A percentile compares a stretch with the other conserved stretches of the same genome.
Conservation (phyloP, 1,140 invertebrate genomes). For the Papilio aristodemus region DNA sequence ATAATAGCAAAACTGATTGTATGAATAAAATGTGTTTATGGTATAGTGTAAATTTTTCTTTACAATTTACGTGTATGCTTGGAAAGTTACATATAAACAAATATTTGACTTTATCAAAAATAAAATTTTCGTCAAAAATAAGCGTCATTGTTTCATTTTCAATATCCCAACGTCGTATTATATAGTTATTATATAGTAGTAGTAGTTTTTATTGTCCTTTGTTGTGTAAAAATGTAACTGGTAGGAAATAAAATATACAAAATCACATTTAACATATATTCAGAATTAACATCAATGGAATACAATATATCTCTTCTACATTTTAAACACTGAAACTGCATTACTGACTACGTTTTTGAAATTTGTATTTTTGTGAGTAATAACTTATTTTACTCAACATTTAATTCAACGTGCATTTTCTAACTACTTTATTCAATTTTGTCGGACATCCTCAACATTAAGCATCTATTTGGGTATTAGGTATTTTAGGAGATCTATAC, state of each 20-base stretch:
- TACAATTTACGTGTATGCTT: not conserved
- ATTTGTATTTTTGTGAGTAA: not conserved
- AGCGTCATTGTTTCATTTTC: not conserved
- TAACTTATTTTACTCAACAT: no score
- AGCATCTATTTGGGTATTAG: not conserved
- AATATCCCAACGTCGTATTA: no score
- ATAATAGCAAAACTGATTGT: no score
- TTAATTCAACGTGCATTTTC: not conserved
- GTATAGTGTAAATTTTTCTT: no score
- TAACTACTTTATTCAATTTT: not conserved
- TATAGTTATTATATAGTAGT: no score
- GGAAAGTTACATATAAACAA: not conserved
- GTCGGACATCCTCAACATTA: not conserved
- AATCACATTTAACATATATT: conserved; percentile 59
- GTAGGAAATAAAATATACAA: conserved; percentile 36
- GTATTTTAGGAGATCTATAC: not conserved
- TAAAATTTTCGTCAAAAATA: not conserved
- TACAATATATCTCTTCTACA: conserved; percentile 39
- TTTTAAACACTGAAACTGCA: not conserved
- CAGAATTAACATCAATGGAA: conserved; percentile 51
- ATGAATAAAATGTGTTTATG: no score
- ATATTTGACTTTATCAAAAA: not conserved
- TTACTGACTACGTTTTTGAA: not conserved
- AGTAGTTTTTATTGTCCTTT: no score
- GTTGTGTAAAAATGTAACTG: no score